Percentiles rank a stretch among this genome's conserved stretches.
These are phyloP conservation scores for Rhabdornis inornatus DNA, from an alignment of 2,113 vertebrate species.

Conservation along the genomic window DNA sequence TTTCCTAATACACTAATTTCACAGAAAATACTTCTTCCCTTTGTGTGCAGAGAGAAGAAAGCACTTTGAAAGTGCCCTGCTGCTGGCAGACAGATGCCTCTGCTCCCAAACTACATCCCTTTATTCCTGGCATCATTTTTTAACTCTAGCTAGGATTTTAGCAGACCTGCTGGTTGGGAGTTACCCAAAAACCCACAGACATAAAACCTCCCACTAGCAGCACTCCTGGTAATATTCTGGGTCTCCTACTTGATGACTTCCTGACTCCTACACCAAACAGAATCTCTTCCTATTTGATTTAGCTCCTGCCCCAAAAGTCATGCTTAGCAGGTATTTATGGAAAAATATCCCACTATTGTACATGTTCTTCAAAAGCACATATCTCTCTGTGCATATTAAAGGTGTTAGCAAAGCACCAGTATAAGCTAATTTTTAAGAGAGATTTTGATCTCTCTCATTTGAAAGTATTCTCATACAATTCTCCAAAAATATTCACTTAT, in stretches of 20 bases:
- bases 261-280: not conserved
- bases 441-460: not conserved
- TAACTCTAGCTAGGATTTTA: not conserved
- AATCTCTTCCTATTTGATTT: not conserved
- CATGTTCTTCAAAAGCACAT: not conserved
- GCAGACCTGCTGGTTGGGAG: not conserved
- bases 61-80: not conserved
- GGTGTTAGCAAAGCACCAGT: not conserved
- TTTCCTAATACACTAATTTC: not conserved
- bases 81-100: not conserved
- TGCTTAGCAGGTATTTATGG: not conserved
- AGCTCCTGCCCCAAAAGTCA: not conserved
- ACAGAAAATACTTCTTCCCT: not conserved
- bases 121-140: not conserved
- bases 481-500: not conserved
- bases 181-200: not conserved
- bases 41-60: not conserved
- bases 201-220: not conserved
- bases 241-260: not conserved
- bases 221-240: not conserved
- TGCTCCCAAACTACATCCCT: fast-evolving
- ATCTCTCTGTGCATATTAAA: not conserved
- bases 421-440: not conserved
- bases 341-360: not conserved
- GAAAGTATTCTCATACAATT: not conserved